These are phyloP conservation scores for Sebastes cheni DNA, from an alignment of 2,797 vertebrate species.

Conservation along the genomic window DNA sequence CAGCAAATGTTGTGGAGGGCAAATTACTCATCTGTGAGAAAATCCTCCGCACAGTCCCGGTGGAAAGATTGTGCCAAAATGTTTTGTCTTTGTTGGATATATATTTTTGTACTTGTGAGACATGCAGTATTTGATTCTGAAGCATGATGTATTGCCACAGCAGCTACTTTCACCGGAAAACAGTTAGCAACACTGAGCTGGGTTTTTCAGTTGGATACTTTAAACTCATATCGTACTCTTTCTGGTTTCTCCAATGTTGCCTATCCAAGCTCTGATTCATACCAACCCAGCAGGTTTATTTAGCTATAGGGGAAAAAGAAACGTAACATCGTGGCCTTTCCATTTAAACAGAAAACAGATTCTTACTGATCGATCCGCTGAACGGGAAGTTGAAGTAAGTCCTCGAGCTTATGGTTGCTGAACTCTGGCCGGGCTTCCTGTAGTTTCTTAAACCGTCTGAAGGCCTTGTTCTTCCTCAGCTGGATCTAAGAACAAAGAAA, in stretches of 20 bases:
- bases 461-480: constrained; percentile 88
- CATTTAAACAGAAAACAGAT: background rate
- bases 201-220: background rate
- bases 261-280: background rate
- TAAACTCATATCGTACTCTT: background rate
- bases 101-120: too few species aligned
- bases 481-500: constrained; percentile 77
- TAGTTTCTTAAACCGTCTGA: constrained; percentile 89
- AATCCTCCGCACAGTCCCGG: too few species aligned
- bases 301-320: background rate
- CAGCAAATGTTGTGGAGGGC: too few species aligned
- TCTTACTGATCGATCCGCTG: constrained; percentile 89
- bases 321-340: background rate
- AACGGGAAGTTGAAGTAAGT: constrained; percentile 88
- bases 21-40: too few species aligned
- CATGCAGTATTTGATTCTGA: too few species aligned
- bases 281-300: background rate
- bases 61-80: too few species aligned
- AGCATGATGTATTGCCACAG: too few species aligned
- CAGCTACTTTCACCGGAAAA: too few species aligned
- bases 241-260: background rate
- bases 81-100: too few species aligned
- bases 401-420: constrained; percentile 82
- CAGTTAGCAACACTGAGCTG: background rate
- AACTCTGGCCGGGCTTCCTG: constrained; percentile 92